Evolutionary conservation across 2,113 vertebrate species (phyloP), one percentile per base, ranked within the genome.

Genomic region (Ciconia stormi): DNA sequence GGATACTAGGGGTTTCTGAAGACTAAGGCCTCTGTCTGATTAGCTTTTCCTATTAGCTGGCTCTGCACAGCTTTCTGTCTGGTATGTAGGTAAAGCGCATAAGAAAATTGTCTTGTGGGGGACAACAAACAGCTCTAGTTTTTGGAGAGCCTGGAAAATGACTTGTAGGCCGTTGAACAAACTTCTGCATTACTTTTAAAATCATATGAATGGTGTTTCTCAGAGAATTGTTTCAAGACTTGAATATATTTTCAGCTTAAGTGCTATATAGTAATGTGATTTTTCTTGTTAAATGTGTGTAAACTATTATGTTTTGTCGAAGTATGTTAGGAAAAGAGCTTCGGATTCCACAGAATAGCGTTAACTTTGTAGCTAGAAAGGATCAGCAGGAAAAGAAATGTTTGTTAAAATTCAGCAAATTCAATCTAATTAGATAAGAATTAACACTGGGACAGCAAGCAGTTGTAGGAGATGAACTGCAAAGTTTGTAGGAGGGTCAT

Each of bases 1-100:
- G n/a, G 23, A 36, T 66, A 8, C 7, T 12, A 17, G 47, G 5
- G n/a, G 4, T 26, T 55, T 79, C 36, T 63, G 84, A 70, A 56
- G 26, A 12, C 15, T 6, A 13, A 77, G 50, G 52, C 36, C 21
- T 86, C 52, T 44, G 30, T 52, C 23, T 8, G 10, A 1, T 34
- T 2, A 53, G 36, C 44, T 74, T 49, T 65, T 46, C 30, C 29
- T 46, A 0, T 27, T 30, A 20, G 23, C 13, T 72, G 10, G 36
- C 18, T 46, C 47, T 47, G 47, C 55, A 46, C 27, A 27, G 29
- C 38, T 50, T 55, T 38, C 30, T 16, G 2, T 49, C 47, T 25
- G 73, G 20, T 44, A 3, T 1, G 6, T 16, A 23, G 23, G 19
- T 50, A 20, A 70, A 76, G 47, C 7, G 1, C 2, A 0, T 49